Percentiles rank a stretch among this genome's conserved stretches.
phyloP scores from a whole-genome alignment of 2,888 invertebrate genomes.

The Macaria liturata region DNA sequence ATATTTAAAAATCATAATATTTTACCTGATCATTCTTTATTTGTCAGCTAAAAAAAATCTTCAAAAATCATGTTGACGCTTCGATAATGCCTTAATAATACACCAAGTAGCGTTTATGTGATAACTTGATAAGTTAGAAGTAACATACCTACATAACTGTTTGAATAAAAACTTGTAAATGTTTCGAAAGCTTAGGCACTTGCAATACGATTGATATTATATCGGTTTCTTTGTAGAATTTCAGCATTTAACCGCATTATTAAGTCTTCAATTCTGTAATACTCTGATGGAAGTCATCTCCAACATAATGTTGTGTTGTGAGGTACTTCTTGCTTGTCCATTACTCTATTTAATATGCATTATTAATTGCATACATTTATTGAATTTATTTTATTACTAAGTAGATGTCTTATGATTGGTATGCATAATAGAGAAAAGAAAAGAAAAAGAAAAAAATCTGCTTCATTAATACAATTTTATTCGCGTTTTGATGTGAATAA shows the following conservation, averaged over 20 bases:
- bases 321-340: conserved; percentile 1
- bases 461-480: conserved; percentile 49
- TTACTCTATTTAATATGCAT: conserved; percentile 5
- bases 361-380: conserved; percentile 4
- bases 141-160: conserved; percentile 4
- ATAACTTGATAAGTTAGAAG: conserved; percentile 15
- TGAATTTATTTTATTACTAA: conserved; percentile 12
- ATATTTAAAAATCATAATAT: too few relatives aligned
- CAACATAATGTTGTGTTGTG: too few relatives aligned
- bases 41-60: neutral
- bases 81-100: conserved; percentile 51
- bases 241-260: conserved; percentile 11
- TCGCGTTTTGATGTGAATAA: conserved; percentile 41
- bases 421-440: conserved; percentile 22
- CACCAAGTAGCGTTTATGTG: conserved; percentile 55
- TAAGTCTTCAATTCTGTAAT: neutral
- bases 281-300: neutral
- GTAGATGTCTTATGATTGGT: conserved; percentile 14
- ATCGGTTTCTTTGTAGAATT: neutral
- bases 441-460: conserved; percentile 27
- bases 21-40: too few relatives aligned
- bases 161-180: neutral
- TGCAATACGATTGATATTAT: neutral
- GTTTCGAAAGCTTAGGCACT: conserved; percentile 1
- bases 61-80: conserved; percentile 19